A percentile compares a stretch with the other conserved stretches of the same genome.
These are phyloP conservation scores for Leptinotarsa texana DNA, from an alignment of 1,140 invertebrate genomes.

Conservation along the genomic window DNA sequence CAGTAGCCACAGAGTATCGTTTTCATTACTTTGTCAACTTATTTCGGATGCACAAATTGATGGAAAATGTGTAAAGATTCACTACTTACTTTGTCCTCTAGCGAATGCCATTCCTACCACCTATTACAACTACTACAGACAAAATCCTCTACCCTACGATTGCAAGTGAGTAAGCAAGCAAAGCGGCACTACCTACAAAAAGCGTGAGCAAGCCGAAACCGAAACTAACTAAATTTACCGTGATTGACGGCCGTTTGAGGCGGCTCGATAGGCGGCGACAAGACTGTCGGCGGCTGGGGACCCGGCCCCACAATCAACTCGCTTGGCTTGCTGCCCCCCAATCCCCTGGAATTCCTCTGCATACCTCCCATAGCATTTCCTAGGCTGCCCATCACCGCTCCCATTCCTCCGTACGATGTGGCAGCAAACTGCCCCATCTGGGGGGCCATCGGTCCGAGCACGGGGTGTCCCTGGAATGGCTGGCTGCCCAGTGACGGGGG, in stretches of 20 bases:
- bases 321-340: constrained; percentile 69
- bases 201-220: constrained; percentile 31
- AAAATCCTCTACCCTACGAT: too few relatives aligned
- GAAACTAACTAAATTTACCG: constrained; percentile 55
- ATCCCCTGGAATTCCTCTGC: constrained; percentile 58
- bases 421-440: constrained; percentile 57
- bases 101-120: not conserved
- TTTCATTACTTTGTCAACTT: too few relatives aligned
- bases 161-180: constrained; percentile 5
- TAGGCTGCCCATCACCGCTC: constrained; percentile 57
- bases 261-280: constrained; percentile 49
- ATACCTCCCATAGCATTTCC: constrained; percentile 62
- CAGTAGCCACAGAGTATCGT: too few relatives aligned
- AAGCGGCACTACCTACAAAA: constrained; percentile 12
- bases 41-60: too few relatives aligned
- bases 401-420: constrained; percentile 47
- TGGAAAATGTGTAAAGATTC: too few relatives aligned
- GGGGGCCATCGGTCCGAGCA: constrained; percentile 61
- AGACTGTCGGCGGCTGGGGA: constrained; percentile 43
- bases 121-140: not conserved
- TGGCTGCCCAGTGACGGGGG: constrained; percentile 64
- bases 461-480: constrained; percentile 61
- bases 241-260: constrained; percentile 53
- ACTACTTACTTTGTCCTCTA: too few relatives aligned
- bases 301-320: constrained; percentile 67